Base-by-base conservation (phyloP, 2,113 vertebrate species). In the Epinephelus moara region DNA sequence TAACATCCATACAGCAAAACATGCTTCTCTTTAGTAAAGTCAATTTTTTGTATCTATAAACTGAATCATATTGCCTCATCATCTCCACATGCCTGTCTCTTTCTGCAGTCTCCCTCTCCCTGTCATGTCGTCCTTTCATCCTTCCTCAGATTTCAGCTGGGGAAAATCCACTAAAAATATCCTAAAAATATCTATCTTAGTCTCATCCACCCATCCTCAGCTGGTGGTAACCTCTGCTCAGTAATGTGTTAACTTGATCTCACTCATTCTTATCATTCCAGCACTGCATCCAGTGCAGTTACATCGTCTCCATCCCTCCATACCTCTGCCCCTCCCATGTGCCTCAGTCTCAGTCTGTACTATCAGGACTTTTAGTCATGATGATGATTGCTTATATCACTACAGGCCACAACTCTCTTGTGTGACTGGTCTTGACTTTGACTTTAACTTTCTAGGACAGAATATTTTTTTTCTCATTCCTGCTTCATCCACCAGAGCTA, bases 111-210 rank as follows among this genome's bases (percentile, higher is more conserved):
- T 61, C 56, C 60, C n/a, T 49, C 40, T 45, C 45, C 45, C 53
- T 67, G 45, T 52, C 68, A 23, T 17, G 50, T 37, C 68, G 37
- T 62, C 19, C 27, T 60, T 82, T 72, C 57, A 79, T 82, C 52
- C 57, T 27, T 64, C 42, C 50, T 45, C 30, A 30, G 50, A 61
- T 63, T 68, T 53, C 72, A 78, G 60, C 59, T 84, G 49, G 2
- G 52, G 73, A 11, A 63, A 83, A 84, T 62, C 66, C 80, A 63
- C 60, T 21, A 21, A 77, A 75, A 77, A 66, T 33, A 47, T 27
- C 30, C 23, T 17, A 40, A 75, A 78, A 72, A 73, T 64, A 76
- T 55, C 40, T 30, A 79, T 74, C 67, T 79, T 70, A 13, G 59
- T 53, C 25, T 50, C 71, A 45, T 61, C 45, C 71, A 60, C 53